phyloP scores from a whole-genome alignment of 2,797 vertebrate genomes.

The Zalophus californianus region DNA sequence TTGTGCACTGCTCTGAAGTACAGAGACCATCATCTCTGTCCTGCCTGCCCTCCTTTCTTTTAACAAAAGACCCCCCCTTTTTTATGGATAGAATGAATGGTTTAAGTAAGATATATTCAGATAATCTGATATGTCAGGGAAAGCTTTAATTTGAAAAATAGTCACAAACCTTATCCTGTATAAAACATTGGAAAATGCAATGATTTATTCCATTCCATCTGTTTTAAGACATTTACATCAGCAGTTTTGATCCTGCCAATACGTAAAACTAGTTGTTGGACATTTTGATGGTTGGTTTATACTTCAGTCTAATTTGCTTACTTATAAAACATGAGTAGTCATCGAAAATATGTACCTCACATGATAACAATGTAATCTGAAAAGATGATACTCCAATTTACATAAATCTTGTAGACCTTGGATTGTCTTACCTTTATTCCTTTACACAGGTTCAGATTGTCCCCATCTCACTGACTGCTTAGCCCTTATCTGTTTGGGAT shows the following conservation, averaged over 20 bases:
- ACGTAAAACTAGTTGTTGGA: not conserved
- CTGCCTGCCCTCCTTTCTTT: conserved; percentile 47
- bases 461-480: not conserved
- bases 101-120: conserved; percentile 52
- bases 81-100: conserved; percentile 57
- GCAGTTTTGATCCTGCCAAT: conserved; percentile 41
- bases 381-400: not conserved
- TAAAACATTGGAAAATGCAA: conserved; percentile 20
- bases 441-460: not conserved
- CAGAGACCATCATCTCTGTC: conserved; percentile 60
- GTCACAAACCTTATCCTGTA: conserved; percentile 48
- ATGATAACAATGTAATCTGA: not conserved
- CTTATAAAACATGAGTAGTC: not conserved
- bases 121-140: conserved; percentile 67
- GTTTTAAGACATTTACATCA: not conserved
- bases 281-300: not conserved
- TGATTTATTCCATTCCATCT: not conserved
- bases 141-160: conserved; percentile 51
- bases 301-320: not conserved
- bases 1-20: not conserved
- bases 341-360: not conserved
- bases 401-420: not conserved
- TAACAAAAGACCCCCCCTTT: not conserved
- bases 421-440: not conserved
- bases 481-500: not conserved